Base-by-base conservation (phyloP, 2,797 vertebrate genomes). In the Brachyalestes nurse region DNA sequence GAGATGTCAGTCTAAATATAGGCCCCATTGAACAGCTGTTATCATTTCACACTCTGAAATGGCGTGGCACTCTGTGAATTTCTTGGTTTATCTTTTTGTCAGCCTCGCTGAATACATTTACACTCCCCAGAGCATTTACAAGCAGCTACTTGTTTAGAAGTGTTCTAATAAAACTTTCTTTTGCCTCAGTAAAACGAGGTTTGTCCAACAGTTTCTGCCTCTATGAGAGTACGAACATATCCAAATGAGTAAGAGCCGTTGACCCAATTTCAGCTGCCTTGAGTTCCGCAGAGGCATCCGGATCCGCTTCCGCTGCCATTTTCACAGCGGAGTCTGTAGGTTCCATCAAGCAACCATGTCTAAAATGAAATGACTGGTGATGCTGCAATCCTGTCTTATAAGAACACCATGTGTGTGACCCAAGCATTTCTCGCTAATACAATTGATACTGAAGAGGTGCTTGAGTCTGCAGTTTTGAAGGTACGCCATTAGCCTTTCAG, bases 1-100 rank as follows among this genome's bases (percentile, higher is more conserved):
- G 49, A 79, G 17, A 84, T 81, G 73, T 61, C 53, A 66, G 79
- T 84, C 82, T 74, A 84, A 88, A 88, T 81, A 84, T 47, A 72
- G 80, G 64, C 64, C 51, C 74, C 34, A 74, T 55, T 76, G 60
- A 82, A 82, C 49, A 2, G 47, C 62, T 77, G 61, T 23, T 60
- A 53, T 77, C 53, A 57, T 55, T 83, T 90, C 87, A 86, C 73
- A 58, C 82, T 67, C 58, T 74, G 34, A 25, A 71, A 83, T 45
- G n/a, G 73, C 72, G 82, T 55, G 61, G 38, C 75, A 34, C 65
- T 62, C n/a, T 6, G 57, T 76, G 51, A 71, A 80, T 66, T 28
- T 57, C 69, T 80, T 75, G 53, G 65, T 83, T 67, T 75, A 70
- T 75, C n/a, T 40, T 79, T 83, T 77, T 83, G 71, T 73, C 67